Evolutionary conservation across 1,140 invertebrate species (phyloP), one percentile per base, ranked within the genome.

Genomic region (Scaptodrosophila lebanonensis): DNA sequence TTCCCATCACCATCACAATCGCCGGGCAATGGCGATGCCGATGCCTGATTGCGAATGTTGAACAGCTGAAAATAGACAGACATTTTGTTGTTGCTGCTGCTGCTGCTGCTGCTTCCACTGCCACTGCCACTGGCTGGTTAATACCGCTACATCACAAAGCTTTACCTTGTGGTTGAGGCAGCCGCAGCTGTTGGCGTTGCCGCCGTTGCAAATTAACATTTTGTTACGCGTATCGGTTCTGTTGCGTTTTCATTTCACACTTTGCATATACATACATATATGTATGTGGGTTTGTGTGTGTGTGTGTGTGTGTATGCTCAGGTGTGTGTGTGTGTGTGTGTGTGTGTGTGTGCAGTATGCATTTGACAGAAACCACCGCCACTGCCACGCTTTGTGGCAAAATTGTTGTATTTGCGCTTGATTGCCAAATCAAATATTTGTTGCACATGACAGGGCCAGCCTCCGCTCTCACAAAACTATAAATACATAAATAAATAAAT

Each of bases 391-490:
- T 9, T 33, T 50, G 52, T 58, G 72, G 63, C 66, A 76, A 77
- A n/a, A 73, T 73, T 72, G 73, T 65, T 82, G 75, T 77, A 82
- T 79, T 73, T 79, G 68, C 48, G 56, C 35, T 54, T 76, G 72
- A 77, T 76, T 77, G 72, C 48, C 72, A 77, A 76, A 77, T 76
- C 67, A 76, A 76, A 71, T 77, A 77, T 76, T 71, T 77, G 67
- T 9, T 13, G n/a, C 12, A 32, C 22, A 62, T 51, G 1, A 48
- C 36, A 13, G 3, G 22, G 22, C 22, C n/a, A n/a, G n/a, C n/a
- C n/a, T n/a, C n/a, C n/a, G n/a, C n/a, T n/a, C n/a, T n/a, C n/a
- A n/a, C n/a, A n/a, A n/a, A n/a, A n/a, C 62, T 66, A 65, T 44
- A 61, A 49, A 57, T 50, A 49, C 62, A 65, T 44, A 56, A 32